Evolutionary conservation across 2,113 vertebrate species (phyloP), one percentile per base, ranked within the genome.

Genomic region (Syrrhaptes paradoxus): DNA sequence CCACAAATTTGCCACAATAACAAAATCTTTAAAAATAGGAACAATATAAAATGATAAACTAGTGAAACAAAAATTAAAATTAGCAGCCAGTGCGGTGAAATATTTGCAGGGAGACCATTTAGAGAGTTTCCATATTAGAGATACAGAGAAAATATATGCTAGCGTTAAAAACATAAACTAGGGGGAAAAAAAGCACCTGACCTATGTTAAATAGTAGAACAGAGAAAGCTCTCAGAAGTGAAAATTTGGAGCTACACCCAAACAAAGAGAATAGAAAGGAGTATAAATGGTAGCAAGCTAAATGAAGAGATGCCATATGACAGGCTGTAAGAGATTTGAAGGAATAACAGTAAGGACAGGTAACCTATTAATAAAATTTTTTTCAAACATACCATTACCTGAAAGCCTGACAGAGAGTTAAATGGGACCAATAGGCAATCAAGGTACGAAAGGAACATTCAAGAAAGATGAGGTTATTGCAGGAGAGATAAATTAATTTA

Each of bases 401-500:
- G 90, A 94, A 79, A 90, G 62, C 82, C 78, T 93, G 90, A 83
- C 94, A 95, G 74, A 67, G 65, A 94, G 89, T 90, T 90, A 95
- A 74, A 87, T 68, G 95, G 94, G 90, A 91, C 94, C 92, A 93
- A 94, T 22, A 91, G 74, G 63, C 70, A 95, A 90, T 90, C 90
- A 93, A 52, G 58, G 75, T 85, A 90, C 87, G 82, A 96, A 95
- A 94, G 58, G 87, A 90, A 61, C 10, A 52, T 93, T 90, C 81
- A 82, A 71, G 85, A 81, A 95, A 97, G 85, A 94, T 72, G 90
- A 90, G 87, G 45, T 82, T 90, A 49, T 91, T 92, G 92, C 90
- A 90, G 90, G 71, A 91, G 91, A 95, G 78, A 74, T 93, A 18
- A 94, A 96, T 91, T 95, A 96, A 96, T 94, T 91, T 94, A 95